Percentiles rank a stretch among this genome's conserved stretches.
Conservation (phyloP, 2,797 vertebrate species). For the Trichosurus vulpecula region DNA sequence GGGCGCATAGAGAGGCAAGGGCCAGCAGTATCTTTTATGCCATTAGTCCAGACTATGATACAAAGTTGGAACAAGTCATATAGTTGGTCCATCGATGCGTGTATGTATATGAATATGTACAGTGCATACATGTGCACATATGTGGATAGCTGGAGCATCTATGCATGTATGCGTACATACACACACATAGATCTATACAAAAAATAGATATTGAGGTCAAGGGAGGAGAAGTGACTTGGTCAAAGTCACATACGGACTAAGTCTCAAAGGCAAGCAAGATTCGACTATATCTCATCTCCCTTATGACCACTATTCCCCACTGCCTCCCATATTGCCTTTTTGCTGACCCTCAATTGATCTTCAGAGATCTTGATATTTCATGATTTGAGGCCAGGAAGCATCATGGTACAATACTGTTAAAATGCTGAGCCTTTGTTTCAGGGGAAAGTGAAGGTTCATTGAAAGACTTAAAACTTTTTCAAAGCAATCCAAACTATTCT, state of each 20-base stretch:
- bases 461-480: background rate
- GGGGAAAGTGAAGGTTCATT: background rate
- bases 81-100: background rate
- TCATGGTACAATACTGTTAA: background rate
- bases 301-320: background rate
- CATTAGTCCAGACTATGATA: background rate
- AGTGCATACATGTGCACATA: background rate
- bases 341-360: background rate
- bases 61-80: too few species aligned
- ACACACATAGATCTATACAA: too few species aligned
- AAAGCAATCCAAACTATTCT: background rate
- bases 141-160: background rate
- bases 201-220: background rate
- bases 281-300: background rate
- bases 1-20: background rate
- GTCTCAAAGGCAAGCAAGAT: background rate
- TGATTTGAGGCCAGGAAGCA: background rate
- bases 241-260: background rate
- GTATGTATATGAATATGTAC: background rate
- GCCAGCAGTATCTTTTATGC: background rate
- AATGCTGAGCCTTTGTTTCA: background rate
- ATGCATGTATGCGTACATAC: too few species aligned
- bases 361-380: background rate
- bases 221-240: background rate
- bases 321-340: background rate